phyloP scores from a whole-genome alignment of 2,113 vertebrate species.

The Psephotus haematonotus region DNA sequence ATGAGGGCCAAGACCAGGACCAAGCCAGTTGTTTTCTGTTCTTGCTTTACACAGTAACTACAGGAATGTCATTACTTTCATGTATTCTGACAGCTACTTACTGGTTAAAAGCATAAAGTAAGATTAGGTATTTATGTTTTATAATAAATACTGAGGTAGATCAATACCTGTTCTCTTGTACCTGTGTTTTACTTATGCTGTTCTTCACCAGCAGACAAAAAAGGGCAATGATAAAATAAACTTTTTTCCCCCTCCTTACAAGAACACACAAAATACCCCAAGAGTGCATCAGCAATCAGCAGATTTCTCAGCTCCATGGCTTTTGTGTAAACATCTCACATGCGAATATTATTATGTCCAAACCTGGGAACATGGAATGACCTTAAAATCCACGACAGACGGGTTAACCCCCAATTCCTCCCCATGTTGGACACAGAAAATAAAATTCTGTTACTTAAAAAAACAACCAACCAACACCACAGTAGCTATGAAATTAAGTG shows the following conservation, averaged over 20 bases:
- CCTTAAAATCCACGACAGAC: neutral
- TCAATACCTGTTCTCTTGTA: neutral
- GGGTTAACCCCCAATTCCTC: neutral
- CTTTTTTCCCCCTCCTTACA: neutral
- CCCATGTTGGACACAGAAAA: neutral
- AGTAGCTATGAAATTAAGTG: neutral
- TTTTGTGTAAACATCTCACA: slow-evolving; percentile 52
- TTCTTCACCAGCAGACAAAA: neutral
- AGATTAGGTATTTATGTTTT: neutral
- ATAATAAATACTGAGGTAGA: neutral
- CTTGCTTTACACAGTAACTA: neutral
- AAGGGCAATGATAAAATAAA: neutral
- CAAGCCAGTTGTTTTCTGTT: neutral
- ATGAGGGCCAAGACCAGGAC: neutral
- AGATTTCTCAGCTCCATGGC: slow-evolving; percentile 8
- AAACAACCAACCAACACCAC: neutral
- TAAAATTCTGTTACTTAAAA: neutral
- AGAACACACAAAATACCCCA: neutral
- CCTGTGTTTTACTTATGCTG: neutral
- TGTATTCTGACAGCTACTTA: neutral
- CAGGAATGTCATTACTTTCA: neutral
- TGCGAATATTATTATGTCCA: neutral
- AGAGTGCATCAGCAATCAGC: neutral
- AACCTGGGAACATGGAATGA: slow-evolving; percentile 16
- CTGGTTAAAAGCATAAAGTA: neutral